Evolutionary conservation across 2,113 vertebrate species (phyloP), one percentile per base, ranked within the genome.

Genomic region (Sturnira hondurensis): DNA sequence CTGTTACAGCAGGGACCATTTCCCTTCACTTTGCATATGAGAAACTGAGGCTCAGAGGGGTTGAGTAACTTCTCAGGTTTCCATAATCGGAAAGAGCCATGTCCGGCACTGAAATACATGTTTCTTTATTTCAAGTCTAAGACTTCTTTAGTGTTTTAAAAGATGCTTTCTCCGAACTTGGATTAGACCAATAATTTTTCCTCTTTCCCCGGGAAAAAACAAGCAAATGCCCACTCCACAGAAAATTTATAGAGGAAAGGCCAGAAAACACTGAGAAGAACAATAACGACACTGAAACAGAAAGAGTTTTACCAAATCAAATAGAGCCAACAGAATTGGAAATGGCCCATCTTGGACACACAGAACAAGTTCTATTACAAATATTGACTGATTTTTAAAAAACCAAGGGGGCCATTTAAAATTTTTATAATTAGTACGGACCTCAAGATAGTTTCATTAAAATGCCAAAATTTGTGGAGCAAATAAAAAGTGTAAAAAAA

Each of bases 381-480:
- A 92, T 71, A 43, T 71, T 85, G 45, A 93, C n/a, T 87, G 85
- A 96, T 95, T 96, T 91, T 65, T 95, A 93, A 84, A 67, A 91
- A 96, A 73, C 7, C 26, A 85, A 28, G 45, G 82, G 92, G 50
- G 41, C n/a, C 52, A 77, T 80, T 93, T 89, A 61, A 68, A 76
- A 90, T 81, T 84, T 89, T 85, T 84, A 82, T 90, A 93, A 95
- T 77, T 95, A 68, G 19, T 52, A 41, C 19, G 31, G 33, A 31
- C 45, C 74, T 94, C 68, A 83, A 78, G 92, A 95, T 87, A 95
- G 74, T 89, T 24, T 80, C 74, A 73, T 93, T 88, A 92, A 47
- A 45, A 94, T 89, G 80, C 26, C 85, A 89, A 73, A 71, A 84
- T 52, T 50, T 71, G 7, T 81, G 52, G 31, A 67, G 43, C 63